Conservation (phyloP, 64 coral and sea anemone genomes). For the Pocillopora damicornis region DNA sequence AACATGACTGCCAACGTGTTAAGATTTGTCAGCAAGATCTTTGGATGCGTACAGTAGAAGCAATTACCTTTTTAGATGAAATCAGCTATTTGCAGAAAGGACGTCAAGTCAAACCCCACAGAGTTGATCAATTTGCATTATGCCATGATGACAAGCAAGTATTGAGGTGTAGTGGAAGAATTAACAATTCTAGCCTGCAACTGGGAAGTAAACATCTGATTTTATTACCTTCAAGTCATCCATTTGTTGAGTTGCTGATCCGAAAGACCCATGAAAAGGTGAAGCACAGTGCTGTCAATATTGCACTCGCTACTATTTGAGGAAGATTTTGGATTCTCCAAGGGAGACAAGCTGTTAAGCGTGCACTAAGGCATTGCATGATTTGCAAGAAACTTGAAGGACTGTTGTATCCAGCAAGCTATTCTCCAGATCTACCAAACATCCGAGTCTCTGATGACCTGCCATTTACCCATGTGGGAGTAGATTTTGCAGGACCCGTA, state of each 20-base stretch:
- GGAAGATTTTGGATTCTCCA: constrained; percentile 40
- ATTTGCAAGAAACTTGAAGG: background rate
- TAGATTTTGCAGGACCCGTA: no score
- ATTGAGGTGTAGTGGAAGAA: constrained; percentile 5
- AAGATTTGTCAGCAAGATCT: background rate
- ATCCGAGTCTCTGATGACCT: background rate
- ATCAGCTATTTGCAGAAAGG: background rate
- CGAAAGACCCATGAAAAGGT: background rate
- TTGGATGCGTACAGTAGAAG: background rate
- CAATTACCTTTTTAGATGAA: background rate
- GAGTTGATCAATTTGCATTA: constrained; percentile 12
- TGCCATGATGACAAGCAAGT: background rate
- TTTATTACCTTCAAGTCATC: constrained; percentile 3
- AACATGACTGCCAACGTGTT: background rate
- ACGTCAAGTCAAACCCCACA: background rate
- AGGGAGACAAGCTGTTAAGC: constrained; percentile 13
- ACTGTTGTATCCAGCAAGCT: background rate
- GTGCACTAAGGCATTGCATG: background rate
- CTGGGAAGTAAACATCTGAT: constrained; percentile 8
- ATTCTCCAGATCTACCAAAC: background rate
- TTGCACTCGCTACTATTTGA: background rate
- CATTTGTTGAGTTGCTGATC: constrained; percentile 31
- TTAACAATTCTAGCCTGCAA: constrained; percentile 18
- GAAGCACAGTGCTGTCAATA: constrained; percentile 19
- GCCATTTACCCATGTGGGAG: constrained; percentile 8